These are phyloP conservation scores for Pao palembangensis DNA, from an alignment of 2,113 vertebrate species.

Conservation along the genomic window DNA sequence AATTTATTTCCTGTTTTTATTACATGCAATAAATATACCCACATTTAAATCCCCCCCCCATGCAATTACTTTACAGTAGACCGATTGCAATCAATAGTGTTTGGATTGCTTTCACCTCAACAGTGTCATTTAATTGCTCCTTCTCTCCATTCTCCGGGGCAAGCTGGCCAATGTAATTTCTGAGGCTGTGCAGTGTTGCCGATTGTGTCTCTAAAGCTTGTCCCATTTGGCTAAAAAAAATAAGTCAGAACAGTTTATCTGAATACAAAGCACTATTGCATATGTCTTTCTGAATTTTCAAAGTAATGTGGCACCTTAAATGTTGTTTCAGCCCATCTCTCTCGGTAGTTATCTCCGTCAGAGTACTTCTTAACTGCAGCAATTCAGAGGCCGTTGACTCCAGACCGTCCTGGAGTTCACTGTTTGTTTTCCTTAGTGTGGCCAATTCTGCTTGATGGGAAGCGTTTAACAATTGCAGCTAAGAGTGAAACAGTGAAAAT, in stretches of 20 bases:
- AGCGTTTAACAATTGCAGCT: slow-evolving; percentile 58
- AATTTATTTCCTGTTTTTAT: not conserved
- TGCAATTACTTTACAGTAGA: slow-evolving; percentile 37
- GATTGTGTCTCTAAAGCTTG: slow-evolving; percentile 69
- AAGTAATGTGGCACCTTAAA: slow-evolving; percentile 62
- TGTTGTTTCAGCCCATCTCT: slow-evolving; percentile 68
- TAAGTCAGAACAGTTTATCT: slow-evolving; percentile 28
- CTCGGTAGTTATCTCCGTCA: slow-evolving; percentile 59
- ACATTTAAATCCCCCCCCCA: slow-evolving; percentile 6
- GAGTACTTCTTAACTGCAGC: slow-evolving; percentile 53
- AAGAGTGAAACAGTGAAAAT: slow-evolving; percentile 17
- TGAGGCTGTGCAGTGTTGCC: slow-evolving; percentile 70
- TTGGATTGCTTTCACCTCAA: slow-evolving; percentile 63
- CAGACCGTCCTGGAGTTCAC: slow-evolving; percentile 60
- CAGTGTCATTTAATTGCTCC: slow-evolving; percentile 58
- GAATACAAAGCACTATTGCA: slow-evolving; percentile 24
- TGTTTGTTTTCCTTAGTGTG: slow-evolving; percentile 30
- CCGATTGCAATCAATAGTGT: slow-evolving; percentile 46
- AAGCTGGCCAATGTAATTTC: slow-evolving; percentile 75
- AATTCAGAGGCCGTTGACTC: slow-evolving; percentile 58
- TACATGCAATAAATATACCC: slow-evolving; percentile 6
- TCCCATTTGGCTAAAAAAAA: slow-evolving; percentile 66
- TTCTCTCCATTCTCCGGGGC: slow-evolving; percentile 64
- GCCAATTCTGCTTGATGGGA: slow-evolving; percentile 52
- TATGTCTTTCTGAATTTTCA: slow-evolving; percentile 7